Base-by-base conservation (phyloP, 2,797 vertebrate genomes). In the Enteromius fasciolatus region DNA sequence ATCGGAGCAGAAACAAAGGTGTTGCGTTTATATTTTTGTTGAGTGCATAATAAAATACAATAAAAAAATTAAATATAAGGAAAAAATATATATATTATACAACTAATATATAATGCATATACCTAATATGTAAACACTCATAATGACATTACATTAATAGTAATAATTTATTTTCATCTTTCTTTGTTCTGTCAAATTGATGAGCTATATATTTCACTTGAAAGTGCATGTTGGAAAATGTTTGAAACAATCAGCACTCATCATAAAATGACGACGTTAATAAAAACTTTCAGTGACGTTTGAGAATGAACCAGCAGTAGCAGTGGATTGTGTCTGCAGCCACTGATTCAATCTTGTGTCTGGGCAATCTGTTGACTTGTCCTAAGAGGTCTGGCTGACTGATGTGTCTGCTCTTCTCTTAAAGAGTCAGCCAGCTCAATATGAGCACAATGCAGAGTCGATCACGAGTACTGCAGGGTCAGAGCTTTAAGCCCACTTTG, bases 401-500 rank as follows among this genome's bases (percentile, higher is more conserved):
- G 23, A n/a, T 20, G 63, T 1, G 36, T 78, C 68, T 78, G 63
- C 28, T 75, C 1, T 8, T 66, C 25, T 77, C 28, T 75, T 59
- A 68, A 80, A 67, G 28, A 14, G 14, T 64, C 41, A 33, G 61
- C 41, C n/a, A 44, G 48, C 80, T 50, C 66, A 59, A 67, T 66
- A 31, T 39, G 86, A 48, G 28, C 36, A 89, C 87, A 88, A 86
- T 87, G 88, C 89, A 88, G 91, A 89, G 82, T 69, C 78, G 89
- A 89, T 93, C 93, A 92, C 88, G 88, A 93, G 93, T 61, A 78
- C 66, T 23, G 89, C 89, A 89, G 88, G 81, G 73, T 78, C 46
- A 89, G 85, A 64, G 85, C 88, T 89, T 92, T 92, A 88, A 89
- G 88, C 90, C 67, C 87, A 89, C 92, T 94, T 93, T 93, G 91